phyloP scores from a whole-genome alignment of 2,888 invertebrate genomes.

The Harmothoe impar region DNA sequence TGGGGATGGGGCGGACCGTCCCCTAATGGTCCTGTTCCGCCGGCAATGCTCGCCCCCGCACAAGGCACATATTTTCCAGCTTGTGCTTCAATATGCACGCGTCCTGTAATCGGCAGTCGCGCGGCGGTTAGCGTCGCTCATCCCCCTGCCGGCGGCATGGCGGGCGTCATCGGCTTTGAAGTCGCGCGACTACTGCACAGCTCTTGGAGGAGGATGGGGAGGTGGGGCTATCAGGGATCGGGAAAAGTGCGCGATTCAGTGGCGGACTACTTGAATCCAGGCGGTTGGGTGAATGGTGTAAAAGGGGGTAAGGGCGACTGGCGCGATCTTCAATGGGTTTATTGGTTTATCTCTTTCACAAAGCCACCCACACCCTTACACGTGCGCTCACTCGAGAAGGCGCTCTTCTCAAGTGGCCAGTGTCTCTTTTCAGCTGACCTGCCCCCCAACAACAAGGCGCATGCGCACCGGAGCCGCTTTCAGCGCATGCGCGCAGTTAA shows the following conservation, averaged over 20 bases:
- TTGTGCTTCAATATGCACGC: slow-evolving; percentile 54
- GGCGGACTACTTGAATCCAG: neutral
- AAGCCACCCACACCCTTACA: slow-evolving; percentile 31
- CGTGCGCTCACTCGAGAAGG: slow-evolving; percentile 40
- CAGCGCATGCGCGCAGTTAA: slow-evolving; percentile 32
- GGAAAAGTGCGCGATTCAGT: neutral
- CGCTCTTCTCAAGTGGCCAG: slow-evolving; percentile 32
- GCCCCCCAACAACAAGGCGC: slow-evolving; percentile 39
- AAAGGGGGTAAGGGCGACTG: slow-evolving; percentile 28
- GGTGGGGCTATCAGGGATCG: neutral
- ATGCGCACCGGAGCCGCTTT: slow-evolving; percentile 43
- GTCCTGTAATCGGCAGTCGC: slow-evolving; percentile 58
- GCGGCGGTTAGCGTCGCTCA: slow-evolving; percentile 40
- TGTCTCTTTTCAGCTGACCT: slow-evolving; percentile 59
- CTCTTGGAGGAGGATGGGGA: neutral
- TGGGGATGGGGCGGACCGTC: neutral
- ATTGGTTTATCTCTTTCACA: slow-evolving; percentile 61
- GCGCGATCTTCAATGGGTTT: slow-evolving; percentile 54
- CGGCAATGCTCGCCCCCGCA: neutral
- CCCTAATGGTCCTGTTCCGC: slow-evolving; percentile 44
- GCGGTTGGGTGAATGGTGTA: slow-evolving; percentile 28
- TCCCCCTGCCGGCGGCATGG: slow-evolving; percentile 40
- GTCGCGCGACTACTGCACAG: slow-evolving; percentile 48
- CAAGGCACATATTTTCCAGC: slow-evolving; percentile 58
- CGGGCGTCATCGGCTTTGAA: slow-evolving; percentile 24